These are phyloP conservation scores for Hypotaenidia philippensis DNA, from an alignment of 2,797 vertebrate species.

Conservation along the genomic window DNA sequence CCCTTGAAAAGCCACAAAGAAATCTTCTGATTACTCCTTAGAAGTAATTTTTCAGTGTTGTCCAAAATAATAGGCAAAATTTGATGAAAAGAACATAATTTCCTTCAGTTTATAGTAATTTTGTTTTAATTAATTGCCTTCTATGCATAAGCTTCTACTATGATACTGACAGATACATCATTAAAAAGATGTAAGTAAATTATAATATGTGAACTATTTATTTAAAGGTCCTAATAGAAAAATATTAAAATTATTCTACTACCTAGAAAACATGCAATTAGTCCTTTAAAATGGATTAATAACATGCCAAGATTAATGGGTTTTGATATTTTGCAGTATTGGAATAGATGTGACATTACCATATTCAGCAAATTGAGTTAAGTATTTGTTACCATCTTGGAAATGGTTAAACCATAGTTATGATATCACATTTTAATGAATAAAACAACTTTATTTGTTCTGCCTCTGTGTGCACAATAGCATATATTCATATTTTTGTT, in stretches of 20 bases:
- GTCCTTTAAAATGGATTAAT: not conserved
- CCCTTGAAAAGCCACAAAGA: not conserved
- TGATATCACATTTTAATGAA: not conserved
- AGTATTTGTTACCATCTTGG: not conserved
- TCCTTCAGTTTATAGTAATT: not conserved
- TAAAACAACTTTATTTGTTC: not conserved
- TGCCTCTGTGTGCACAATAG: not conserved
- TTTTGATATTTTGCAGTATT: not conserved
- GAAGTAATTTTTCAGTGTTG: not conserved
- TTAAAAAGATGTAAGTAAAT: not conserved
- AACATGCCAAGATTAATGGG: not conserved
- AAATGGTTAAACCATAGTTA: not conserved
- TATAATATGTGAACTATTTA: not conserved
- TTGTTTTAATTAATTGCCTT: not conserved
- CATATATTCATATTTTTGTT: not conserved
- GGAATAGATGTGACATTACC: not conserved
- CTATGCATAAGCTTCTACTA: not conserved
- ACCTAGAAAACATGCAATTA: not conserved
- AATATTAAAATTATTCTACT: not conserved
- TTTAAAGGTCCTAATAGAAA: not conserved
- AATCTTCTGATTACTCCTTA: not conserved
- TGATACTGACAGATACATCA: not conserved
- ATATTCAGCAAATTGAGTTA: not conserved
- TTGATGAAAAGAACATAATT: not conserved
- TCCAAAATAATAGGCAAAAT: not conserved